phyloP scores from a whole-genome alignment of 1,140 invertebrate genomes.

The Apis florea region DNA sequence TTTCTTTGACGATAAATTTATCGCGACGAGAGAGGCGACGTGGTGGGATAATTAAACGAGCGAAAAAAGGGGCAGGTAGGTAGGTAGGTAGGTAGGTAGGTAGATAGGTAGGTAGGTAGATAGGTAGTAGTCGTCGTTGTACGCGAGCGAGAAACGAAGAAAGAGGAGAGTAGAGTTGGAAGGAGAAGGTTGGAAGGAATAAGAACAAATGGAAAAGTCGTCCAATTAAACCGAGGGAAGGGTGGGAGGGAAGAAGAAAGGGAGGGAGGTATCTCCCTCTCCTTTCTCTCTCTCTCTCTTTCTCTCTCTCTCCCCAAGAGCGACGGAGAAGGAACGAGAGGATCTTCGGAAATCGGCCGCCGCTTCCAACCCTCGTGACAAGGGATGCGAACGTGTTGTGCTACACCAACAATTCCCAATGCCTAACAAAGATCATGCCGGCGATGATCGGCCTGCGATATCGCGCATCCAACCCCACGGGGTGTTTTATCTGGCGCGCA shows the following conservation, averaged over 20 bases:
- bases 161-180: not conserved
- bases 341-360: conserved; percentile 24
- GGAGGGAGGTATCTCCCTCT: not conserved
- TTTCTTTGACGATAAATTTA: conserved; percentile 45
- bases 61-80: not conserved
- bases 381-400: not conserved
- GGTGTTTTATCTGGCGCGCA: conserved; percentile 56
- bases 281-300: no score
- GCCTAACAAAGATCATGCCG: conserved; percentile 53
- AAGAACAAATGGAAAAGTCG: not conserved
- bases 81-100: no score
- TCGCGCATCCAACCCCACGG: conserved; percentile 28
- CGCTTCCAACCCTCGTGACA: not conserved
- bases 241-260: not conserved
- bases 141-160: not conserved
- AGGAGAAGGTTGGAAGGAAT: not conserved
- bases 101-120: no score
- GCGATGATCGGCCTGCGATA: conserved; percentile 51
- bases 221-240: conserved; percentile 32
- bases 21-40: not conserved
- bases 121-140: no score
- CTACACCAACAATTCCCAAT: conserved; percentile 33
- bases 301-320: no score
- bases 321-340: no score
- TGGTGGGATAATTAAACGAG: conserved; percentile 33